phyloP scores from a whole-genome alignment of 2,888 invertebrate genomes.

The Harpagoxenus sublaevis region DNA sequence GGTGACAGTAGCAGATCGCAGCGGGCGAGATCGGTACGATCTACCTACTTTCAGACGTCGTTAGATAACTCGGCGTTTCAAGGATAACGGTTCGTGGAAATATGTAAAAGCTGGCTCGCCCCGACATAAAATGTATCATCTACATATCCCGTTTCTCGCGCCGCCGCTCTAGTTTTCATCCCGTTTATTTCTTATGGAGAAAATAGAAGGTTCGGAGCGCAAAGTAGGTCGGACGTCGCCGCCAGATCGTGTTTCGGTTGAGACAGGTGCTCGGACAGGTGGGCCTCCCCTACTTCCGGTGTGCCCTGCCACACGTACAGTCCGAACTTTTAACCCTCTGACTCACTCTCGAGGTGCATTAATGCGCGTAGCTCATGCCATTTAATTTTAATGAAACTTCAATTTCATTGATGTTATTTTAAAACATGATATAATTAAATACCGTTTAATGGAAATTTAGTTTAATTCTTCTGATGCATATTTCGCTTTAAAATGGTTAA shows the following conservation, averaged over 20 bases:
- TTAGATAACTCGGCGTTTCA: slow-evolving; percentile 45
- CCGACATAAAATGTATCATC: slow-evolving; percentile 34
- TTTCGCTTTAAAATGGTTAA: neutral
- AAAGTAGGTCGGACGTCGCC: slow-evolving; percentile 35
- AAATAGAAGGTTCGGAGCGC: slow-evolving; percentile 23
- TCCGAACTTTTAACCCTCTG: neutral
- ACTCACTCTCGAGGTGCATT: neutral
- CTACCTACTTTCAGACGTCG: neutral
- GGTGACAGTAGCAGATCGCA: slow-evolving; percentile 18
- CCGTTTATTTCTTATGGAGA: slow-evolving; percentile 15
- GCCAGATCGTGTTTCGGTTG: slow-evolving; percentile 32
- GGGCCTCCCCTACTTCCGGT: slow-evolving; percentile 64
- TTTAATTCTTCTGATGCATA: neutral
- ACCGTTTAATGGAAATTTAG: neutral
- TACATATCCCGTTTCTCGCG: slow-evolving; percentile 33
- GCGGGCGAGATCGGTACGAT: slow-evolving; percentile 1
- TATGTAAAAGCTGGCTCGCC: slow-evolving; percentile 21
- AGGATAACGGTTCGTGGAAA: slow-evolving; percentile 50
- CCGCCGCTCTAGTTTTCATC: slow-evolving; percentile 23
- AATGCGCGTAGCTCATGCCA: too few relatives aligned
- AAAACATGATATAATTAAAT: neutral
- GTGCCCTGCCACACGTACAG: neutral
- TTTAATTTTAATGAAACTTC: slow-evolving; percentile 1
- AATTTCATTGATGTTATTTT: neutral
- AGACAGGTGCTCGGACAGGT: slow-evolving; percentile 61